These are phyloP conservation scores for Mongoloraphidia duomilia DNA, from an alignment of 2,888 invertebrate genomes.

Conservation along the genomic window DNA sequence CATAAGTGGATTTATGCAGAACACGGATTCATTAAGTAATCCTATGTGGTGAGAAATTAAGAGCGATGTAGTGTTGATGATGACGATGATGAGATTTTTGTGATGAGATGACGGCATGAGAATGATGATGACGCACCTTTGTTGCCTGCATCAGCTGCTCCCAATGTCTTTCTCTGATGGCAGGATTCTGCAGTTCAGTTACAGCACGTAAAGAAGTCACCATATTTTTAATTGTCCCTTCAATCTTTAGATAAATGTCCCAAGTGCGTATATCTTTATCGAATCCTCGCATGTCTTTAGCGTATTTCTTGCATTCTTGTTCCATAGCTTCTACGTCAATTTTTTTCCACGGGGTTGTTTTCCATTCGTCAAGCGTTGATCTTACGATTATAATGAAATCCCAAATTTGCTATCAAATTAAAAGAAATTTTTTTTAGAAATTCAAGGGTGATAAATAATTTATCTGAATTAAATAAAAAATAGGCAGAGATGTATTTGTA, in stretches of 20 bases:
- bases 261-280: constrained; percentile 66
- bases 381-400: constrained; percentile 73
- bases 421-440: neutral
- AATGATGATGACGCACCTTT: constrained; percentile 38
- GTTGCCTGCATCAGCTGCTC: constrained; percentile 85
- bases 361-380: constrained; percentile 81
- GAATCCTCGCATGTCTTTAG: constrained; percentile 65
- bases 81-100: too few relatives aligned
- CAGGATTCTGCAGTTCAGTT: constrained; percentile 86
- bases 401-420: constrained; percentile 55
- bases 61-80: too few relatives aligned
- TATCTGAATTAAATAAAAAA: too few relatives aligned
- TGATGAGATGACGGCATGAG: too few relatives aligned
- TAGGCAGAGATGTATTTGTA: neutral
- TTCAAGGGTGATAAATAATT: too few relatives aligned
- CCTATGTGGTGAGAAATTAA: too few relatives aligned
- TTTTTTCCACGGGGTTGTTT: constrained; percentile 83
- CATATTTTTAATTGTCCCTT: constrained; percentile 77
- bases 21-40: too few relatives aligned
- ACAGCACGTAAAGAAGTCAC: constrained; percentile 86
- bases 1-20: too few relatives aligned
- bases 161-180: constrained; percentile 90
- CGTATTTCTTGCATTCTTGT: constrained; percentile 83
- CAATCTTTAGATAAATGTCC: constrained; percentile 69
- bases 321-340: constrained; percentile 92